A percentile compares a stretch with the other conserved stretches of the same genome.
These are phyloP conservation scores for Teinopalpus imperialis DNA, from an alignment of 2,888 invertebrate genomes.

Conservation along the genomic window DNA sequence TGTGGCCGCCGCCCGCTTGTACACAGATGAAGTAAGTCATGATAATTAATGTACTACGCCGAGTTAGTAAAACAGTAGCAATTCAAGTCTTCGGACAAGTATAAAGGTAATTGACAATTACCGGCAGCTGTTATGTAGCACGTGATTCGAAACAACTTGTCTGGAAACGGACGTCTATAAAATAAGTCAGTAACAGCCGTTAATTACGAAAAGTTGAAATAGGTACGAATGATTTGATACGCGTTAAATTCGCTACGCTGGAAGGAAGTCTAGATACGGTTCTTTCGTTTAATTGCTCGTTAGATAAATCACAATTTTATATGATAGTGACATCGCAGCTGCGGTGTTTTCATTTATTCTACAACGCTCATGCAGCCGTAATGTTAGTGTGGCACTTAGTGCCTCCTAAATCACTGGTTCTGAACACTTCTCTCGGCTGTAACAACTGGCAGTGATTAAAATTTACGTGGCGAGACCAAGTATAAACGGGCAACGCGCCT, in stretches of 20 bases:
- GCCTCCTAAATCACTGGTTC: conserved; percentile 76
- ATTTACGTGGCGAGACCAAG: conserved; percentile 79
- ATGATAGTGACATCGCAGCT: conserved; percentile 22
- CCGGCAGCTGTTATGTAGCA: conserved; percentile 22
- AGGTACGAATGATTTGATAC: conserved; percentile 1
- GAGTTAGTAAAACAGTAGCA: conserved; percentile 18
- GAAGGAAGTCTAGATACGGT: neutral
- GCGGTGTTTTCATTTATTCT: conserved; percentile 28
- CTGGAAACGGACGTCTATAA: conserved; percentile 3
- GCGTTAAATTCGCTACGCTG: neutral
- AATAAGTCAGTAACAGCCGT: conserved; percentile 1
- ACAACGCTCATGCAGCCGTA: conserved; percentile 40
- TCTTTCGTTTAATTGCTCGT: conserved; percentile 10
- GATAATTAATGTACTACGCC: conserved; percentile 14
- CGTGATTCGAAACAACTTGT: conserved; percentile 8
- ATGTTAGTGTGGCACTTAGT: conserved; percentile 55
- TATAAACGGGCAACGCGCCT: conserved; percentile 75
- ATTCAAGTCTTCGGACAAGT: conserved; percentile 21
- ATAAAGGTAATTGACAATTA: conserved; percentile 24
- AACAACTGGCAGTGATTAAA: conserved; percentile 80
- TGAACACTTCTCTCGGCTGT: conserved; percentile 70
- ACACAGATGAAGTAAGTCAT: conserved; percentile 14
- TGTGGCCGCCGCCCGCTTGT: conserved; percentile 3
- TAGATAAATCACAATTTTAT: conserved; percentile 2
- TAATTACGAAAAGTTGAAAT: conserved; percentile 5